Percentiles rank a stretch among this genome's conserved stretches.
Conservation (phyloP, 1,140 invertebrate species). For the Zelostemma sp. region DNA sequence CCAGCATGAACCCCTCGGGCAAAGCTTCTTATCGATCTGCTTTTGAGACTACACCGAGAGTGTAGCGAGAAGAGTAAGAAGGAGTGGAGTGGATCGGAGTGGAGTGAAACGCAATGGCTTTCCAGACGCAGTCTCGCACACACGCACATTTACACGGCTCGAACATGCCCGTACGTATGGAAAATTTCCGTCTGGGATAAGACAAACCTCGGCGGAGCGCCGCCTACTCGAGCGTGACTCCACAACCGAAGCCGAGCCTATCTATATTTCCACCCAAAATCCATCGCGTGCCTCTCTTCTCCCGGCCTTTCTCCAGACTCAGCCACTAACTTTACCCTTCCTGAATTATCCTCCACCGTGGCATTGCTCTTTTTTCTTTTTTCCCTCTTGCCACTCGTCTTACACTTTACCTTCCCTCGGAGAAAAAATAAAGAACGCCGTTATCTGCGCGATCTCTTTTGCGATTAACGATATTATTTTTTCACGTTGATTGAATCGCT, state of each 20-base stretch:
- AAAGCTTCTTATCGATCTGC: constrained; percentile 68
- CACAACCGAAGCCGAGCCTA: constrained; percentile 68
- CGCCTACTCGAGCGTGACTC: constrained; percentile 69
- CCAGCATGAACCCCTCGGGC: constrained; percentile 62
- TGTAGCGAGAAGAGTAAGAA: constrained; percentile 37
- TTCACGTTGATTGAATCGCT: no score
- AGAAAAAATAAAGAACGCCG: no score
- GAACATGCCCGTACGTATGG: neutral
- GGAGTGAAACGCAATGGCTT: constrained; percentile 33
- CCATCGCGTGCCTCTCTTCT: constrained; percentile 25
- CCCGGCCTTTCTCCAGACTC: constrained; percentile 32
- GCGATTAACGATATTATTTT: no score
- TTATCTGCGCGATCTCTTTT: no score
- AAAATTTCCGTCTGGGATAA: constrained; percentile 45
- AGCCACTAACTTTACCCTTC: constrained; percentile 22
- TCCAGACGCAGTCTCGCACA: constrained; percentile 2
- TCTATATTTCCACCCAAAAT: constrained; percentile 68
- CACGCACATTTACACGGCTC: neutral
- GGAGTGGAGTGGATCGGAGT: constrained; percentile 37
- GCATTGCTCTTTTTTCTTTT: constrained; percentile 19
- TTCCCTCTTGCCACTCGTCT: neutral
- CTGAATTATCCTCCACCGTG: constrained; percentile 22
- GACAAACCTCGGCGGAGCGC: constrained; percentile 58
- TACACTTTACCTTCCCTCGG: neutral
- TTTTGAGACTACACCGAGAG: constrained; percentile 55